Percentiles rank a stretch among this genome's conserved stretches.
Conservation (phyloP, 2,113 vertebrate genomes). For the Toxotes jaculatrix region DNA sequence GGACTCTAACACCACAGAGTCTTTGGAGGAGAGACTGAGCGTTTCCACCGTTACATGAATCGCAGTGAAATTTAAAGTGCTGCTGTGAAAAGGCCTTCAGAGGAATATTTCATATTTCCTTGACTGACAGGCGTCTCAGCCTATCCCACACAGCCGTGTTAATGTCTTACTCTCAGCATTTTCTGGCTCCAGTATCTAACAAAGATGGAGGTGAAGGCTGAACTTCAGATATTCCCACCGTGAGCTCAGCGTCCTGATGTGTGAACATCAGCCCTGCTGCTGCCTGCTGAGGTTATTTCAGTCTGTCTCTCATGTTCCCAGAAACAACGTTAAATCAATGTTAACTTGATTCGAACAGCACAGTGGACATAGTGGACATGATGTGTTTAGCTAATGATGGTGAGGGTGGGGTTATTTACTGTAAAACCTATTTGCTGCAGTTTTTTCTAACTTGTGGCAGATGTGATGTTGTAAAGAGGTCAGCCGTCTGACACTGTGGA, state of each 20-base stretch:
- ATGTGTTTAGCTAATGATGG: slow-evolving; percentile 26
- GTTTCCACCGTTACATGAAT: too few relatives aligned
- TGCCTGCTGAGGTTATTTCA: slow-evolving; percentile 42
- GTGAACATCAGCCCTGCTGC: neutral
- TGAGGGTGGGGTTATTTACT: slow-evolving; percentile 16
- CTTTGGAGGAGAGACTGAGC: too few relatives aligned
- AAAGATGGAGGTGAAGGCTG: neutral
- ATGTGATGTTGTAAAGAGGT: too few relatives aligned
- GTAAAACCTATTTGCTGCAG: neutral
- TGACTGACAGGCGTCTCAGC: neutral
- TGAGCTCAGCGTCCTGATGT: neutral
- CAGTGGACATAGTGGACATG: slow-evolving; percentile 11
- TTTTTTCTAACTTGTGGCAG: neutral
- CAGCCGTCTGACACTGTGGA: too few relatives aligned
- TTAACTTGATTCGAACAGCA: slow-evolving; percentile 36
- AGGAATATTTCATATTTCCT: neutral
- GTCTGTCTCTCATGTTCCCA: slow-evolving; percentile 38
- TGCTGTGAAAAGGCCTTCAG: too few relatives aligned
- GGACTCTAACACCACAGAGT: too few relatives aligned
- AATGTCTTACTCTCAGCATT: too few relatives aligned
- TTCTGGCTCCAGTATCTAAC: neutral
- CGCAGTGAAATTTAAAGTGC: too few relatives aligned
- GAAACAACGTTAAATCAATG: slow-evolving; percentile 37
- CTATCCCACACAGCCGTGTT: neutral
- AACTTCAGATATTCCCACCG: neutral